A percentile compares a stretch with the other conserved stretches of the same genome.
phyloP scores from a whole-genome alignment of 2,888 invertebrate genomes.

The Zygogramma bicolorata region DNA sequence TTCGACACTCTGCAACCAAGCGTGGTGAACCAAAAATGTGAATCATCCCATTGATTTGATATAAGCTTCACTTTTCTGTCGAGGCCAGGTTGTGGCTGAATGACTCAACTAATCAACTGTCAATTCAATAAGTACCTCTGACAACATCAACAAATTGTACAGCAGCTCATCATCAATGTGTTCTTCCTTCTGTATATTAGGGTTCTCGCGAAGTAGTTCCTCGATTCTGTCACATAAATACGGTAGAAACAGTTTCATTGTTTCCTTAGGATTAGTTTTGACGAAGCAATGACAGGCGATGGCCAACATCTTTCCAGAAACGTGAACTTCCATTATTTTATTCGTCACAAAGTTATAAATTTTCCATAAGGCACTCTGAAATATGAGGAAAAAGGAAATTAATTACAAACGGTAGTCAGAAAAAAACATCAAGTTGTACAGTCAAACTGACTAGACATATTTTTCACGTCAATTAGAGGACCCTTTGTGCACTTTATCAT shows the following conservation, averaged over 20 bases:
- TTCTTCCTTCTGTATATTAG: constrained; percentile 79
- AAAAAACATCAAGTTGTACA: too few relatives aligned
- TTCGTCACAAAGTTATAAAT: constrained; percentile 80
- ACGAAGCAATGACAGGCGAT: constrained; percentile 77
- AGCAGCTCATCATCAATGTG: constrained; percentile 82
- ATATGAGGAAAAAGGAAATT: constrained; percentile 35
- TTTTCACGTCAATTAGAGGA: too few relatives aligned
- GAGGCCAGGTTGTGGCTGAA: too few relatives aligned
- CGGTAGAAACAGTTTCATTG: constrained; percentile 80
- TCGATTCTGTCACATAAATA: constrained; percentile 77
- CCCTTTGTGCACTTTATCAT: too few relatives aligned
- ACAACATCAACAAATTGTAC: constrained; percentile 81
- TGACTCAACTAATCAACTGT: too few relatives aligned
- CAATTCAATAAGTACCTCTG: constrained; percentile 70
- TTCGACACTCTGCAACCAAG: too few relatives aligned
- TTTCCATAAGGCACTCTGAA: constrained; percentile 77
- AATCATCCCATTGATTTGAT: too few relatives aligned
- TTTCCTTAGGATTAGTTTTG: constrained; percentile 76
- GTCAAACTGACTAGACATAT: too few relatives aligned
- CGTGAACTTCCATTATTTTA: constrained; percentile 84
- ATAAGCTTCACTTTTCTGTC: too few relatives aligned
- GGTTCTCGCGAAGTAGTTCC: constrained; percentile 73
- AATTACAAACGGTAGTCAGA: too few relatives aligned
- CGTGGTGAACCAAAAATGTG: too few relatives aligned
- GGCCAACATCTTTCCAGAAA: constrained; percentile 85